Percentiles rank a stretch among this genome's conserved stretches.
Conservation (phyloP, 2,888 invertebrate genomes). For the Cephus runcator region DNA sequence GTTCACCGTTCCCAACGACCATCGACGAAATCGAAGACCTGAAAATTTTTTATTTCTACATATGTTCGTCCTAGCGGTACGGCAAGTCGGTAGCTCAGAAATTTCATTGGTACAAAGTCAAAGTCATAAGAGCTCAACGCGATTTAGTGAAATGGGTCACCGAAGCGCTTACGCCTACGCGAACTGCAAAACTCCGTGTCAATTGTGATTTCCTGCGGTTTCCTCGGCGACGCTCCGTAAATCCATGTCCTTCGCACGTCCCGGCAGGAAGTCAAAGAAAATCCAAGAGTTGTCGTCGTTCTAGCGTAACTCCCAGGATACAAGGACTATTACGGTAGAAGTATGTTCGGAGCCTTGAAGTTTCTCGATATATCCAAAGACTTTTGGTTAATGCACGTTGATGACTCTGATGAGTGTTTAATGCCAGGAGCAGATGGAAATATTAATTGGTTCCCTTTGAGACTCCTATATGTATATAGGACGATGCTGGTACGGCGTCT, state of each 20-base stretch:
- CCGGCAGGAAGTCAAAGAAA: constrained; percentile 5
- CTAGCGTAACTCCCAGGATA: background rate
- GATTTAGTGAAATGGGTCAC: background rate
- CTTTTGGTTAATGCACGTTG: background rate
- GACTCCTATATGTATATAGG: background rate
- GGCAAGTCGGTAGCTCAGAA: background rate
- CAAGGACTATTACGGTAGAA: background rate
- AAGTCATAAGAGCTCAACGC: background rate
- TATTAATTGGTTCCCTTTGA: constrained; percentile 14
- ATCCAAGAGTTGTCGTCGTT: background rate
- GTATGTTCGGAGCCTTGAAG: background rate
- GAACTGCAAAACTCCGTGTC: constrained; percentile 9
- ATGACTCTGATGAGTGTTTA: background rate
- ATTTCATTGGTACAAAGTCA: background rate
- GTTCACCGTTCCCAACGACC: background rate
- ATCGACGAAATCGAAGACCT: background rate
- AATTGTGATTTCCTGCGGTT: constrained; percentile 14
- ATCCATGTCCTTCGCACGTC: background rate
- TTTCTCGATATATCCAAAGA: background rate
- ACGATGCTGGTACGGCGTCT: background rate
- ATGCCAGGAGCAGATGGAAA: constrained; percentile 12
- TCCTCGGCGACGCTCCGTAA: constrained; percentile 3
- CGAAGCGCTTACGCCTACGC: background rate
- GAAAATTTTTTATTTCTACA: background rate
- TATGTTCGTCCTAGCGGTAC: background rate